Evolutionary conservation across 2,888 invertebrate genomes (phyloP), one percentile per base, ranked within the genome.

Genomic region (Drosophila multiciliata): DNA sequence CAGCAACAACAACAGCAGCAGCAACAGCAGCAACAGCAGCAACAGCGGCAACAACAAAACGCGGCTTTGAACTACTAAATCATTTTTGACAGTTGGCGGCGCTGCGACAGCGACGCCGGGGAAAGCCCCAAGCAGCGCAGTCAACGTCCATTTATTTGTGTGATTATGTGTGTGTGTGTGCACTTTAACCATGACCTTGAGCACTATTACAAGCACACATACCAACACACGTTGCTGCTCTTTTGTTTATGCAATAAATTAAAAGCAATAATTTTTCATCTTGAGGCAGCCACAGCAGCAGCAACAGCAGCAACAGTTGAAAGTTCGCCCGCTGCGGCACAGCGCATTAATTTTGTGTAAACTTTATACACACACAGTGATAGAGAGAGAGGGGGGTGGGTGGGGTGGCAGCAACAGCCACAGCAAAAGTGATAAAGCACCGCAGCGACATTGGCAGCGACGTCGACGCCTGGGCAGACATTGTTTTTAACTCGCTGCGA

Each of bases 231-330:
- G 52, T 38, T 57, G n/a, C 62, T 23, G 68, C 61, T 65, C 78
- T 78, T 85, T 89, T 90, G 90, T 89, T 90, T 87, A 87, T 90
- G 91, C 90, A 91, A 91, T 92, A 91, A 91, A 91, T 91, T 91
- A 91, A 91, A 91, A 90, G 91, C 91, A 91, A 91, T 91, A 91
- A 92, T 92, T 91, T 92, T 91, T 91, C 91, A 92, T 91, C 91
- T 91, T 91, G 91, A 90, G 87, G 83, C 89, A 89, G 80, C 82
- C 60, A 66, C 81, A 71, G 66, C 82, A 69, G 50, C 67, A 50
- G 23, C 67, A 40, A 59, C 79, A 69, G 75, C 79, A 82, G 89
- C 84, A 89, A 85, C 89, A 90, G 88, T 89, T 90, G 90, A 87
- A 89, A 88, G 88, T 88, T 88, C 88, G 89, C 90, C 89, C 76